These are phyloP conservation scores for Catajapyx aquilonaris DNA, from an alignment of 1,140 invertebrate genomes.

Conservation along the genomic window DNA sequence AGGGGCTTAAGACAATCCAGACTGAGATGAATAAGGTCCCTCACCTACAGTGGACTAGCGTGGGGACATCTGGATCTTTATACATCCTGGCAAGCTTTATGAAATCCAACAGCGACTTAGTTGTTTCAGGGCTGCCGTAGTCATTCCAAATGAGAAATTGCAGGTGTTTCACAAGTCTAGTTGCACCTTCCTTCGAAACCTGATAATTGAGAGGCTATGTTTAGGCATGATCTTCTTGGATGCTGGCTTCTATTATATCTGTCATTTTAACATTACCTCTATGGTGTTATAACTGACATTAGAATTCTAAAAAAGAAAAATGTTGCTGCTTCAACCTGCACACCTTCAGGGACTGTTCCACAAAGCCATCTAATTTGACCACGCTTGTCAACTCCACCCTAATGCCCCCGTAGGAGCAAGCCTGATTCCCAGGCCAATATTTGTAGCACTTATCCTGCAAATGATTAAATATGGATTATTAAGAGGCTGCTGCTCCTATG, in stretches of 20 bases:
- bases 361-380: too few relatives aligned
- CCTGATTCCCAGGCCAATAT: conserved; percentile 45
- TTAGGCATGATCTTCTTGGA: too few relatives aligned
- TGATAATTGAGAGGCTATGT: too few relatives aligned
- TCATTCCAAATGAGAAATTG: not conserved
- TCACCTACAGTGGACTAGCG: not conserved
- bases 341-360: too few relatives aligned
- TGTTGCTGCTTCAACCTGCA: too few relatives aligned
- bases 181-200: not conserved
- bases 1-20: not conserved
- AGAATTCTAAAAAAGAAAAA: too few relatives aligned
- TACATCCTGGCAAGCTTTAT: not conserved
- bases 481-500: not conserved
- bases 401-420: too few relatives aligned
- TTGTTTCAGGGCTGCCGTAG: not conserved
- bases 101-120: not conserved
- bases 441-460: conserved; percentile 38
- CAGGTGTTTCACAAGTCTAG: not conserved
- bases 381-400: too few relatives aligned
- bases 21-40: not conserved
- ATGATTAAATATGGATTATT: conserved; percentile 6
- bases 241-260: too few relatives aligned
- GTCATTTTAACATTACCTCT: too few relatives aligned
- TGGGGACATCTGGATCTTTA: not conserved
- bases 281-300: too few relatives aligned